Evolutionary conservation across 2,888 invertebrate species (phyloP).

Genomic region (Adelphocoris suturalis): DNA sequence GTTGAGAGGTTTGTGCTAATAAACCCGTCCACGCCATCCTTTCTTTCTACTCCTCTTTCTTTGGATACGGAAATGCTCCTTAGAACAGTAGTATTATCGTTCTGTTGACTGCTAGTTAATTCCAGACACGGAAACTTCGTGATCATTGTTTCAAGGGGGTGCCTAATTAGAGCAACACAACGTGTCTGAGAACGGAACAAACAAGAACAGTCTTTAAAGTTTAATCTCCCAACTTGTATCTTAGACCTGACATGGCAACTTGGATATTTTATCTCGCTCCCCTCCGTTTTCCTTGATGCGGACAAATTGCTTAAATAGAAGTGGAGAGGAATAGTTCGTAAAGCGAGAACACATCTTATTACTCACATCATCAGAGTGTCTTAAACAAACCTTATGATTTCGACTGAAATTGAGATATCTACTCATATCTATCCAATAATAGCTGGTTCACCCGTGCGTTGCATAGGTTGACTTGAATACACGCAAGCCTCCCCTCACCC

Average conservation of each 20-base stretch:
- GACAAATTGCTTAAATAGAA: neutral
- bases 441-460: too few relatives aligned
- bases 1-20: neutral
- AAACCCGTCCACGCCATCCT: neutral
- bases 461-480: too few relatives aligned
- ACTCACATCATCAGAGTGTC: neutral
- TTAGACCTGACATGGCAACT: slow-evolving; percentile 1
- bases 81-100: neutral
- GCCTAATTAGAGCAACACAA: slow-evolving; percentile 21
- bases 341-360: neutral
- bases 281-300: neutral
- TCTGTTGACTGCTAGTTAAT: neutral
- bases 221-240: slow-evolving; percentile 26
- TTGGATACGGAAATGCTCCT: neutral
- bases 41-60: neutral
- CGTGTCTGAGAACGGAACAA: slow-evolving; percentile 34
- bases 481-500: too few relatives aligned
- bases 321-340: neutral
- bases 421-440: too few relatives aligned
- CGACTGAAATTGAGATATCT: too few relatives aligned
- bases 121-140: neutral
- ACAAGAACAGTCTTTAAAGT: slow-evolving; percentile 34
- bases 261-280: slow-evolving; percentile 21
- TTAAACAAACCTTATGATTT: too few relatives aligned
- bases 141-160: slow-evolving; percentile 21